Evolutionary conservation across 2,113 vertebrate genomes (phyloP), one percentile per base, ranked within the genome.

Genomic region (Epinephelus lanceolatus): DNA sequence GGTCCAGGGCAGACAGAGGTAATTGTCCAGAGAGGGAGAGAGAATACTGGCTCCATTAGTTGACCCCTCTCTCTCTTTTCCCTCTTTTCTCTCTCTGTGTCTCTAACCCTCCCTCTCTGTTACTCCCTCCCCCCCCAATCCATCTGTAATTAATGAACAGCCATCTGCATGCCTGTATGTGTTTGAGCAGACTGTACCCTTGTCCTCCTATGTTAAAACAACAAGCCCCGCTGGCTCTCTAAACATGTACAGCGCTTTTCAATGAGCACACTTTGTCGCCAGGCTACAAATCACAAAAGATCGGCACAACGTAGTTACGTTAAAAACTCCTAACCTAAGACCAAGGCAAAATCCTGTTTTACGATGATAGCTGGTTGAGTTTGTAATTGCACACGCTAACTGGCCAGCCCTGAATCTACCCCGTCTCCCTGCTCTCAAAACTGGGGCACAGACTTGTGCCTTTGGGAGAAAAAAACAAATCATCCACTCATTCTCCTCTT

Each of bases 111-210:
- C 47, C 0, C 69, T 84, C 80, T 71, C 59, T 73, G 72, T 65
- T 49, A n/a, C 80, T 86, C 85, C 85, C 83, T 81, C 27, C 83
- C 89, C 85, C 90, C 84, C 90, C 49, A 51, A 87, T 92, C 87
- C 88, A 89, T 91, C 90, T 94, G 93, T 94, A 94, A 94, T 95
- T 95, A 95, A 93, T 94, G 89, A 92, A 88, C 84, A 89, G 88
- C 93, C 94, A 92, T 94, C 90, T 91, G 93, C 89, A 92, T 91
- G 90, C 75, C 78, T 91, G 78, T 91, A 71, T 92, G 92, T 91
- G 88, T 91, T 80, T 92, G 92, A 92, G 90, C 90, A 89, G 83
- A 87, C 89, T 92, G 91, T 81, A 92, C 88, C 84, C 89, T 84
- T 91, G 91, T 92, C 83, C 80, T 89, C 85, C 71, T 84, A 83